Evolutionary conservation across 2,797 vertebrate species (phyloP), one percentile per base, ranked within the genome.

Genomic region (Gadopsis bispinosus): DNA sequence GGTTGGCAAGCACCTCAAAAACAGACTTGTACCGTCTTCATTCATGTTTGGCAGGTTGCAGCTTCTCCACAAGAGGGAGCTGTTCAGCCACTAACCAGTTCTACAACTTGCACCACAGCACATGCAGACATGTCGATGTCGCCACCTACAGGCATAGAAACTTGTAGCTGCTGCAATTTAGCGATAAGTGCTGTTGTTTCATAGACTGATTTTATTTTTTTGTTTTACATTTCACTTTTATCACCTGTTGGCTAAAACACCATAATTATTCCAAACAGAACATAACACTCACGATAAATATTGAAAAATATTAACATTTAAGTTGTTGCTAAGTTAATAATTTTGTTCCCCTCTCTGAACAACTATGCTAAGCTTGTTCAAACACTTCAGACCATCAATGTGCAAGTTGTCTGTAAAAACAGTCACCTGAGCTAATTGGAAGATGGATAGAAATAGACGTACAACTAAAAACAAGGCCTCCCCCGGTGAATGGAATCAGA

Each of bases 51-150:
- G 35, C 20, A 69, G n/a, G 33, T 50, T 50, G 35, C 47, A 59
- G 5, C 31, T 55, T 63, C 33, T 47, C 69, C 80, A 82, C 58
- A 39, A 48, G 20, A 5, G 22, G 54, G 33, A 54, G 75, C 67
- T 70, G 64, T 22, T 73, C 29, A 69, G 61, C 37, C 56, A 14
- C 35, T 14, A 20, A 66, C 39, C 10, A 5, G 13, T 1, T 60
- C 20, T 47, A 8, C 29, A n/a, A 58, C 31, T 11, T 64, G 29
- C 37, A 60, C 19, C 31, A n/a, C 43, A 39, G 8, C 29, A 4
- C 4, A 35, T 11, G 31, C 7, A 7, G 14, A 45, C 43, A 1
- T 16, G 43, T 16, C 16, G 7, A 13, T 6, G 8, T 29, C 59
- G 37, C 59, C 59, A 16, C 59, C 59, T 41, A 37, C 59, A 26